Conservation (phyloP, 2,113 vertebrate genomes). For the Hystrix cristata region DNA sequence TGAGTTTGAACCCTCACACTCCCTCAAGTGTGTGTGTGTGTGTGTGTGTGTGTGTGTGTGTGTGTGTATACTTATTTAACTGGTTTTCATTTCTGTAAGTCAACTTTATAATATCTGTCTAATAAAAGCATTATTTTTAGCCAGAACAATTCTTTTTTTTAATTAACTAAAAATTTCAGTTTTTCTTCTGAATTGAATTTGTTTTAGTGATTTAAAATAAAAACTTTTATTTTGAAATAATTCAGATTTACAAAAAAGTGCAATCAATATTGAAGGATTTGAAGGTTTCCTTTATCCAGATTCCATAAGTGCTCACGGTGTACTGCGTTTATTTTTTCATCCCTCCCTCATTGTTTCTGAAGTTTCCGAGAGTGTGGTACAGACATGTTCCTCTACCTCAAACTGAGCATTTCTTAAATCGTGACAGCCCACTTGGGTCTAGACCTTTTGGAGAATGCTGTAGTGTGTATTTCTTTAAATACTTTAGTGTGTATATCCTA, state of each 20-base stretch:
- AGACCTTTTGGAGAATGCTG: neutral
- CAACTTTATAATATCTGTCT: neutral
- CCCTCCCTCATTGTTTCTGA: neutral
- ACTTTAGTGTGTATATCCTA: neutral
- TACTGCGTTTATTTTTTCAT: neutral
- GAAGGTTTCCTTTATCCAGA: neutral
- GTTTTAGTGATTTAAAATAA: neutral
- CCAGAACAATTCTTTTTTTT: neutral
- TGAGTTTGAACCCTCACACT: too few species aligned
- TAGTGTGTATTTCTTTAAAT: neutral
- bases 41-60: too few species aligned
- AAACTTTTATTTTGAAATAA: conserved; percentile 5
- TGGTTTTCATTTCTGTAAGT: conserved; percentile 18
- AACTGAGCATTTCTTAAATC: neutral
- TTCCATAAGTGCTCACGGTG: conserved; percentile 18
- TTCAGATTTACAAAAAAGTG: neutral
- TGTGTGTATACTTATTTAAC: neutral
- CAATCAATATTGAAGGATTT: neutral
- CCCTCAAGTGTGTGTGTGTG: too few species aligned
- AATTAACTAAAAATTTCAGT: neutral
- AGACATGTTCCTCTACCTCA: neutral
- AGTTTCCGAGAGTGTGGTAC: neutral
- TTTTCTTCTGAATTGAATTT: conserved; percentile 32
- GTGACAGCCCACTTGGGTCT: neutral
- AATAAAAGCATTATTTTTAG: conserved; percentile 20